Percentiles rank a stretch among this genome's conserved stretches.
phyloP scores from a whole-genome alignment of 2,113 vertebrate genomes.

The Gobio gobio region DNA sequence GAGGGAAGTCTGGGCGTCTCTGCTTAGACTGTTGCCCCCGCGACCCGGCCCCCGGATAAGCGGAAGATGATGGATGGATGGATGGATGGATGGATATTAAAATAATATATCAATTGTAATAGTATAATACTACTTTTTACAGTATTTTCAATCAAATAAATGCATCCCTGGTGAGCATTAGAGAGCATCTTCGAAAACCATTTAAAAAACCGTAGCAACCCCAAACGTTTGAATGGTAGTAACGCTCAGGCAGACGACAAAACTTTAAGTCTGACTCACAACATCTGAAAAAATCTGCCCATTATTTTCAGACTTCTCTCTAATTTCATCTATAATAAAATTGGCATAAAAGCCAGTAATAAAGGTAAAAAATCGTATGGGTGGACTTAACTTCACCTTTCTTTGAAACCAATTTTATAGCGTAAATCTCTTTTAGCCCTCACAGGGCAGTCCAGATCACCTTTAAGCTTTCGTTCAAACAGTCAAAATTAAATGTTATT shows the following conservation, averaged over 20 bases:
- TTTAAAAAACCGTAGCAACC: too few species aligned
- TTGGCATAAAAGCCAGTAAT: not conserved
- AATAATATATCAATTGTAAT: not conserved
- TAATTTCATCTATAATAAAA: conserved; percentile 12
- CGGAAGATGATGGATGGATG: too few species aligned
- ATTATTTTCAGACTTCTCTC: conserved; percentile 6
- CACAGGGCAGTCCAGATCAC: conserved; percentile 59
- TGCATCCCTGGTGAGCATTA: not conserved
- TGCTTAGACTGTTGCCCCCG: too few species aligned
- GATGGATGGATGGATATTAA: too few species aligned
- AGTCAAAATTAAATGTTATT: conserved; percentile 64
- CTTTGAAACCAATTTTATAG: conserved; percentile 57
- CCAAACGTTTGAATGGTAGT: not conserved
- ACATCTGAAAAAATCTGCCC: not conserved
- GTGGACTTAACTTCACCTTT: conserved; percentile 42
- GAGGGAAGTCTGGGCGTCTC: too few species aligned
- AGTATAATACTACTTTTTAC: not conserved
- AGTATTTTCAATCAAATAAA: not conserved
- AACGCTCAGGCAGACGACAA: not conserved
- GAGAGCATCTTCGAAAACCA: too few species aligned
- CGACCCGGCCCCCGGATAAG: too few species aligned
- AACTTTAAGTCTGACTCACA: not conserved
- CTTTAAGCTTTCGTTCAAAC: conserved; percentile 64
- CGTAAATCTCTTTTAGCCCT: conserved; percentile 55
- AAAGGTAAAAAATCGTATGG: not conserved